Conservation (phyloP, 2,888 invertebrate species). For the Phania funesta region DNA sequence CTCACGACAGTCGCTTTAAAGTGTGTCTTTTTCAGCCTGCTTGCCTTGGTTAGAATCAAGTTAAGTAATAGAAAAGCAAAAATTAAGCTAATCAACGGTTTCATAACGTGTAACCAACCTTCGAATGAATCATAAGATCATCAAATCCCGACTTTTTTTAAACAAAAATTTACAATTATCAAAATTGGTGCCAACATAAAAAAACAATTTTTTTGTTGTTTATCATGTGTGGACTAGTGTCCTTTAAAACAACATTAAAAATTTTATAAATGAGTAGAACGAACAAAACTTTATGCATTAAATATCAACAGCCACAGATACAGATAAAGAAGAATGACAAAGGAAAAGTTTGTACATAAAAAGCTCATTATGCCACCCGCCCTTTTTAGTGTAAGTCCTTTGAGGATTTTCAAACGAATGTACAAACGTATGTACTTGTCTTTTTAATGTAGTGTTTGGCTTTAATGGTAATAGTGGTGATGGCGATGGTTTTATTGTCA, state of each 20-base stretch:
- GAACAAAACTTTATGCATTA: conserved; percentile 47
- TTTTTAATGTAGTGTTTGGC: conserved; percentile 25
- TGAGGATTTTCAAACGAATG: conserved; percentile 27
- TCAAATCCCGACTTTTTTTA: neutral
- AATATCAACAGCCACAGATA: conserved; percentile 17
- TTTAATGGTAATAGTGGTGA: neutral
- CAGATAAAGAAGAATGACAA: conserved; percentile 9
- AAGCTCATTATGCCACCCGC: conserved; percentile 44
- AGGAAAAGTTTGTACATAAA: conserved; percentile 35
- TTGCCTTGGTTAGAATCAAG: too few relatives aligned
- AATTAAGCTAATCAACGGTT: too few relatives aligned
- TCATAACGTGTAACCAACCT: too few relatives aligned
- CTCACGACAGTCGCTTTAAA: too few relatives aligned
- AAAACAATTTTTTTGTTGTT: neutral
- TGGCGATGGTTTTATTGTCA: conserved; percentile 11
- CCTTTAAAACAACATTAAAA: conserved; percentile 38
- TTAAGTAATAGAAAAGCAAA: too few relatives aligned
- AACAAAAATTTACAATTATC: neutral
- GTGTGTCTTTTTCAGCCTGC: too few relatives aligned
- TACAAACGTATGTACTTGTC: neutral
- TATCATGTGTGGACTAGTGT: neutral
- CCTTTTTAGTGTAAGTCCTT: conserved; percentile 26
- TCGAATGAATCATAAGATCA: conserved; percentile 7
- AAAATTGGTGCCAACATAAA: neutral
- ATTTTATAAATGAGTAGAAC: conserved; percentile 37